Percentiles rank a stretch among this genome's conserved stretches.
These are phyloP conservation scores for Dendrolimus pini DNA, from an alignment of 2,888 invertebrate species.

Conservation along the genomic window DNA sequence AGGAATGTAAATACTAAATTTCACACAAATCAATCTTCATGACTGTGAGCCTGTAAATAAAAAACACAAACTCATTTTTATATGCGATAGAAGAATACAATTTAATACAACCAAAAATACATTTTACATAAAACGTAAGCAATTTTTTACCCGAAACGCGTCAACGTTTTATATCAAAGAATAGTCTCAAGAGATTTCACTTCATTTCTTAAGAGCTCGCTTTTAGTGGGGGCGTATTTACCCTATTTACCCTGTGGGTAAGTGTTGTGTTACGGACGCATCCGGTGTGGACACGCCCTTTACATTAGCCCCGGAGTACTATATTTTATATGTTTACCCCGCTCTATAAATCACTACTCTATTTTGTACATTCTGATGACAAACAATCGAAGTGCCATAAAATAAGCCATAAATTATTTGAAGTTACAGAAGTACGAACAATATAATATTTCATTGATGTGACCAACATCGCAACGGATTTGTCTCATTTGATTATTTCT, in stretches of 20 bases:
- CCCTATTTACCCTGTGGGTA: slow-evolving; percentile 22
- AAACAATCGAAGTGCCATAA: too few species aligned
- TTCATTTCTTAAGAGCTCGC: slow-evolving; percentile 28
- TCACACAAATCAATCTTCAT: too few species aligned
- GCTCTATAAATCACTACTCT: neutral
- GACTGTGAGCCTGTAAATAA: too few species aligned
- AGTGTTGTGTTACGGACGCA: slow-evolving; percentile 30
- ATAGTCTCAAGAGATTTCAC: slow-evolving; percentile 1
- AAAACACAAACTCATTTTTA: too few species aligned
- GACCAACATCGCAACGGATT: too few species aligned
- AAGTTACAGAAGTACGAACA: too few species aligned
- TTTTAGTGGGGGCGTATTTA: slow-evolving; percentile 27
- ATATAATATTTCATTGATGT: too few species aligned
- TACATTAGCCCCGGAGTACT: slow-evolving; percentile 24
- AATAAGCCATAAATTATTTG: too few species aligned
- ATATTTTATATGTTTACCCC: neutral
- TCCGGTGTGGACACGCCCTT: slow-evolving; percentile 39
- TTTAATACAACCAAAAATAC: neutral
- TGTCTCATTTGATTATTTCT: too few species aligned
- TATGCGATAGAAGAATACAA: too few species aligned
- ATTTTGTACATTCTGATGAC: neutral
- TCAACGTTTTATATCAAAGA: neutral
- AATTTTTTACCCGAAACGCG: neutral
- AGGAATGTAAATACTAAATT: too few species aligned
- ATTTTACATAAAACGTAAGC: neutral